Conservation (phyloP, 2,797 vertebrate genomes). For the Poecilia velifera region DNA sequence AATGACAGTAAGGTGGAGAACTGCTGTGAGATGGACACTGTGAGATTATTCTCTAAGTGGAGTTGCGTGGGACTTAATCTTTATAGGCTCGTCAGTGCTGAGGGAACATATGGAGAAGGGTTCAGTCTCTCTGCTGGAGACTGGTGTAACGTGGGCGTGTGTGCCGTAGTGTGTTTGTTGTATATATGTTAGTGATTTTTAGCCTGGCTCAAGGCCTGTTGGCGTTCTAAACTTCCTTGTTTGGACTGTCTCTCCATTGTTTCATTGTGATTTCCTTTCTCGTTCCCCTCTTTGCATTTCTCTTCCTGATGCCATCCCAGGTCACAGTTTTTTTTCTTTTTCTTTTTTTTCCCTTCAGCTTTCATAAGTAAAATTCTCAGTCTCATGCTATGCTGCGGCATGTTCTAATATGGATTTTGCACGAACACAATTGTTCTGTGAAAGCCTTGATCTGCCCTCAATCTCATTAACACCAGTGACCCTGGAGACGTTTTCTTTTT, state of each 20-base stretch:
- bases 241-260: conserved; percentile 67
- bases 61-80: conserved; percentile 5
- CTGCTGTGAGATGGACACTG: neutral
- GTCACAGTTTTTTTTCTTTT: conserved; percentile 31
- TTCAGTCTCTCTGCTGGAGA: conserved; percentile 24
- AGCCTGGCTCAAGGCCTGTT: conserved; percentile 48
- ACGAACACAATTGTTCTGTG: neutral
- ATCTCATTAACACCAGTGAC: conserved; percentile 1
- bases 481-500: conserved; percentile 5
- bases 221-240: conserved; percentile 60
- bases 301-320: conserved; percentile 51
- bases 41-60: conserved; percentile 2
- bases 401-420: conserved; percentile 17
- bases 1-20: neutral
- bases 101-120: conserved; percentile 22
- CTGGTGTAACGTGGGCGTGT: neutral
- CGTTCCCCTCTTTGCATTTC: conserved; percentile 59
- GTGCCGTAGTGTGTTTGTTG: conserved; percentile 6
- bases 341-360: neutral
- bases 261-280: conserved; percentile 67
- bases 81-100: conserved; percentile 29
- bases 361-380: conserved; percentile 8
- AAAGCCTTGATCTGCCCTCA: neutral
- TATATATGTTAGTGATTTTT: conserved; percentile 13
- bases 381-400: conserved; percentile 15